Evolutionary conservation across 2,888 invertebrate genomes (phyloP).

Genomic region (Branchellion lobata): DNA sequence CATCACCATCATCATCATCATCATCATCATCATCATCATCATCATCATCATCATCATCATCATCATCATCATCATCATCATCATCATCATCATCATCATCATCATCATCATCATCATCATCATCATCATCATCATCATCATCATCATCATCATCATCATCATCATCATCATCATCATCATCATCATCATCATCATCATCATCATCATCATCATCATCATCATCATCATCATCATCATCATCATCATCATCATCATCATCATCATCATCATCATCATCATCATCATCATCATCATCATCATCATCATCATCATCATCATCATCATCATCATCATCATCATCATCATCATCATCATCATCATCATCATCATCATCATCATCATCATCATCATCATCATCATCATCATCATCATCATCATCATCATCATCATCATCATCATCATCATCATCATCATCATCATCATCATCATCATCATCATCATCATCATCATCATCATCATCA

Average conservation of each 20-base stretch:
- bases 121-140: slow-evolving; percentile 26
- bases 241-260: slow-evolving; percentile 13
- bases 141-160: slow-evolving; percentile 3
- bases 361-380: slow-evolving; percentile 13
- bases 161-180: background rate
- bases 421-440: slow-evolving; percentile 19
- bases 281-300: slow-evolving; percentile 13
- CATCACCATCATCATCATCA: background rate
- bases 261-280: slow-evolving; percentile 13
- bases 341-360: slow-evolving; percentile 23
- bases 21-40: too few species aligned
- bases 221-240: slow-evolving; percentile 10
- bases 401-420: slow-evolving; percentile 10
- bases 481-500: slow-evolving; percentile 32
- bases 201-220: slow-evolving; percentile 13
- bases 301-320: slow-evolving; percentile 32
- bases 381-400: slow-evolving; percentile 14
- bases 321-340: slow-evolving; percentile 3
- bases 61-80: slow-evolving; percentile 25
- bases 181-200: slow-evolving; percentile 26
- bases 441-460: slow-evolving; percentile 26
- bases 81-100: slow-evolving; percentile 15
- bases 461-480: slow-evolving; percentile 4
- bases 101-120: slow-evolving; percentile 24
- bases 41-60: slow-evolving; percentile 32